phyloP scores from a whole-genome alignment of 2,888 invertebrate genomes.

The Drosophila ezoana region DNA sequence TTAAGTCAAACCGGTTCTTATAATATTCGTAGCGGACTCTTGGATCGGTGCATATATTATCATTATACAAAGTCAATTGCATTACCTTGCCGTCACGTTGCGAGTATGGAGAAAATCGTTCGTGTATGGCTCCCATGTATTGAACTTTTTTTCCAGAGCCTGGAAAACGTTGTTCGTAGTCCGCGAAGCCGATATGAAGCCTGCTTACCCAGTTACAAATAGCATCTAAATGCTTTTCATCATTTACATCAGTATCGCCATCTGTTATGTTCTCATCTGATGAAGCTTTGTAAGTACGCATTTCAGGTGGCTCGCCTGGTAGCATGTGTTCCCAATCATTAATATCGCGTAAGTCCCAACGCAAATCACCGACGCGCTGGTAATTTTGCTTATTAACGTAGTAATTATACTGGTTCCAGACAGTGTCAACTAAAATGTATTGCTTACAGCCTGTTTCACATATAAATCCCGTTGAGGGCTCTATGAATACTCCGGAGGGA shows the following conservation, averaged over 20 bases:
- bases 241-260: conserved; percentile 83
- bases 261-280: conserved; percentile 86
- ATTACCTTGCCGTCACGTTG: conserved; percentile 88
- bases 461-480: conserved; percentile 91
- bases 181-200: conserved; percentile 87
- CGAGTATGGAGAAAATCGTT: conserved; percentile 92
- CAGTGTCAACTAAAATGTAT: conserved; percentile 92
- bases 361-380: conserved; percentile 86
- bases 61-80: conserved; percentile 77
- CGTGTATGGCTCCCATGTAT: conserved; percentile 91
- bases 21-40: conserved; percentile 87
- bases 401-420: conserved; percentile 95
- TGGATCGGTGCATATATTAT: conserved; percentile 78
- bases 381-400: conserved; percentile 89
- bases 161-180: conserved; percentile 90
- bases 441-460: conserved; percentile 87
- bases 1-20: conserved; percentile 88
- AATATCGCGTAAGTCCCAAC: conserved; percentile 88
- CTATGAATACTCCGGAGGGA: conserved; percentile 90
- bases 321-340: conserved; percentile 91
- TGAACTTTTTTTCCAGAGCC: conserved; percentile 88
- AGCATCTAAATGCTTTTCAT: conserved; percentile 91
- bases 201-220: conserved; percentile 91
- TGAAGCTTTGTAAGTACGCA: conserved; percentile 77
- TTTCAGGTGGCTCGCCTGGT: conserved; percentile 88